Evolutionary conservation across 2,113 vertebrate species (phyloP).

Genomic region (Chaetodon trifascialis): DNA sequence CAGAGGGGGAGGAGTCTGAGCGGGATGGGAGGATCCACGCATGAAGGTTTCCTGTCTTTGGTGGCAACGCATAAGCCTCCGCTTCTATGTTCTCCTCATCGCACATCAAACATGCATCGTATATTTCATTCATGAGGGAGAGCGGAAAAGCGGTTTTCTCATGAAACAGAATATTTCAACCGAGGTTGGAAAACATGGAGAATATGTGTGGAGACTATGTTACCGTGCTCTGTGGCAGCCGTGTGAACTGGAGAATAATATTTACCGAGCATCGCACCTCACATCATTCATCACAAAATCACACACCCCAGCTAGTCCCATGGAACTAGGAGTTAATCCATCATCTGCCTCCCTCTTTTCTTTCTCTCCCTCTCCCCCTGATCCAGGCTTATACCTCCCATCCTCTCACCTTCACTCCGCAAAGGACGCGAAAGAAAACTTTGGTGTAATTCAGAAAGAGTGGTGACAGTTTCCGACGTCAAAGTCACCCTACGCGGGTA

Average conservation of each 20-base stretch:
- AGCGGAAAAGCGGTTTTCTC: constrained; percentile 35
- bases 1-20: constrained; percentile 61
- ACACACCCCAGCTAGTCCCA: constrained; percentile 77
- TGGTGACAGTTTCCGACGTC: constrained; percentile 72
- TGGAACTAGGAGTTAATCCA: constrained; percentile 83
- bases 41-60: constrained; percentile 10
- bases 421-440: constrained; percentile 76
- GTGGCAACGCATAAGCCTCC: background rate
- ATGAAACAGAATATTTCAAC: constrained; percentile 49
- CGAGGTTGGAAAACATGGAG: background rate
- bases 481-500: constrained; percentile 73
- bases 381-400: constrained; percentile 73
- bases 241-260: constrained; percentile 72
- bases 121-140: constrained; percentile 61
- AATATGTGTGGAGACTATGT: constrained; percentile 9
- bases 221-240: constrained; percentile 47
- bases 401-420: constrained; percentile 78
- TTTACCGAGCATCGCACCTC: constrained; percentile 75
- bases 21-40: constrained; percentile 42
- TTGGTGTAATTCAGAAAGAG: constrained; percentile 73
- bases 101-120: constrained; percentile 28
- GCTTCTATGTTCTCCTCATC: constrained; percentile 16
- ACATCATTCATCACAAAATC: constrained; percentile 81
- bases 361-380: constrained; percentile 58
- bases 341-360: constrained; percentile 75